Percentiles rank a stretch among this genome's conserved stretches.
Evolutionary conservation across 2,888 invertebrate genomes (phyloP).

Genomic region (Spatulosminthurus flaviceps): DNA sequence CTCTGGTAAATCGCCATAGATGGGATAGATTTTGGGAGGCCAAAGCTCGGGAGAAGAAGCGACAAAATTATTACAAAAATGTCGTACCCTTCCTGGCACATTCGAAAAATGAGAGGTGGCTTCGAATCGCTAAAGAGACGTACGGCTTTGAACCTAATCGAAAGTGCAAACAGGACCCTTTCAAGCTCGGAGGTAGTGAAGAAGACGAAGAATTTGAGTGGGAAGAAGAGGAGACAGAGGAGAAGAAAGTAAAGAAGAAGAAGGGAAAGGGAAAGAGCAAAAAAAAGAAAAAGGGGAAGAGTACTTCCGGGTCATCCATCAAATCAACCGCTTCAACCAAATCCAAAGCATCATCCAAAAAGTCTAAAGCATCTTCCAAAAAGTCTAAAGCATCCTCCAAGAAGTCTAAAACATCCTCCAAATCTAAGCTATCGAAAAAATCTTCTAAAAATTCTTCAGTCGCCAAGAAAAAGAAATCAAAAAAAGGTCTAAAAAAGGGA

Average conservation of each 20-base stretch:
- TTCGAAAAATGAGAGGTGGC: slow-evolving; percentile 16
- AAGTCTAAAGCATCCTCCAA: background rate
- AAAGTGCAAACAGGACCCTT: background rate
- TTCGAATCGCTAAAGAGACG: slow-evolving; percentile 11
- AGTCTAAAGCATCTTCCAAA: background rate
- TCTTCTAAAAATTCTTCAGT: background rate
- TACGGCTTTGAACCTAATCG: slow-evolving; percentile 18
- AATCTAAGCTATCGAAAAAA: background rate
- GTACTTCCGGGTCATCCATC: background rate
- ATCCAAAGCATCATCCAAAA: slow-evolving; percentile 5
- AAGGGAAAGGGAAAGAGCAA: background rate
- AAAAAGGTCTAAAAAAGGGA: background rate
- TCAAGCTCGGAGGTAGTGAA: background rate
- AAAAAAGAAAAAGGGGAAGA: background rate
- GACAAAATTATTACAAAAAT: slow-evolving; percentile 35
- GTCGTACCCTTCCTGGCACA: slow-evolving; percentile 11
- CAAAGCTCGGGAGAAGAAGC: slow-evolving; percentile 44
- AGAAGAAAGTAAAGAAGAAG: slow-evolving; percentile 9
- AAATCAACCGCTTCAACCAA: background rate
- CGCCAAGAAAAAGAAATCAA: background rate
- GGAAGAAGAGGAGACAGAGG: background rate
- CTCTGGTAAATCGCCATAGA: slow-evolving; percentile 46
- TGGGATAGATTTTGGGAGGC: slow-evolving; percentile 55
- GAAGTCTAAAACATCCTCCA: background rate
- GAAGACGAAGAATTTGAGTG: slow-evolving; percentile 1